Evolutionary conservation across 1,140 invertebrate species (phyloP).

Genomic region (Bursaphelenchus mucronatus): DNA sequence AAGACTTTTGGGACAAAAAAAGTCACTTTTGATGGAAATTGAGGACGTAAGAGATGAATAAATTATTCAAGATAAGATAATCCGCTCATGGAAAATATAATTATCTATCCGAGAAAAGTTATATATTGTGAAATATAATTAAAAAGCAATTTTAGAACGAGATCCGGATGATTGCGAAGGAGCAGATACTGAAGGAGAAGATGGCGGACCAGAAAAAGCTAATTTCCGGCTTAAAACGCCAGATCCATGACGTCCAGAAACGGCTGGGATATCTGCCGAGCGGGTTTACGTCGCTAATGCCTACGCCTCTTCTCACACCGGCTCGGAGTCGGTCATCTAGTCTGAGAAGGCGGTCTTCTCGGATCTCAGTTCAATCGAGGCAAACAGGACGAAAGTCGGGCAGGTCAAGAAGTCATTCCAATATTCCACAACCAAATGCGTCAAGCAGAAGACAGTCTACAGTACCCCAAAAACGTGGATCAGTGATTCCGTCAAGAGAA

Average conservation of each 20-base stretch:
- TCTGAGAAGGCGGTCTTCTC: neutral
- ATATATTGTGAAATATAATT: too few species aligned
- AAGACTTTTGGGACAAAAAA: conserved; percentile 9
- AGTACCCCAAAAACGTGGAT: too few species aligned
- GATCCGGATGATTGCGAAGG: conserved; percentile 18
- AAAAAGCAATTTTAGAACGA: conserved; percentile 12
- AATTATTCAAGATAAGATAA: neutral
- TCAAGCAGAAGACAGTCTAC: too few species aligned
- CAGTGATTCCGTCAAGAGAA: too few species aligned
- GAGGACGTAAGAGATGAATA: conserved; percentile 11
- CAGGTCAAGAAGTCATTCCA: too few species aligned
- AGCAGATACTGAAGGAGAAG: conserved; percentile 4
- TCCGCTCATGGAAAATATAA: too few species aligned
- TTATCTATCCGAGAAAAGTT: too few species aligned
- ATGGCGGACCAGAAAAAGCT: conserved; percentile 5
- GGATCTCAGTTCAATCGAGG: neutral
- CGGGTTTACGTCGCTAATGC: neutral
- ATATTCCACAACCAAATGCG: too few species aligned
- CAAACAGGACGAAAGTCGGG: too few species aligned
- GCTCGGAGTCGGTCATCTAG: neutral
- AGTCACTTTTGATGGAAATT: conserved; percentile 18
- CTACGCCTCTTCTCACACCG: too few species aligned
- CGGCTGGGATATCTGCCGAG: conserved; percentile 5
- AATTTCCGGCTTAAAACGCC: conserved; percentile 6
- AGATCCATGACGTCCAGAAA: conserved; percentile 4